A percentile compares a stretch with the other conserved stretches of the same genome.
These are phyloP conservation scores for Isichthys henryi DNA, from an alignment of 2,113 vertebrate genomes.

Conservation along the genomic window DNA sequence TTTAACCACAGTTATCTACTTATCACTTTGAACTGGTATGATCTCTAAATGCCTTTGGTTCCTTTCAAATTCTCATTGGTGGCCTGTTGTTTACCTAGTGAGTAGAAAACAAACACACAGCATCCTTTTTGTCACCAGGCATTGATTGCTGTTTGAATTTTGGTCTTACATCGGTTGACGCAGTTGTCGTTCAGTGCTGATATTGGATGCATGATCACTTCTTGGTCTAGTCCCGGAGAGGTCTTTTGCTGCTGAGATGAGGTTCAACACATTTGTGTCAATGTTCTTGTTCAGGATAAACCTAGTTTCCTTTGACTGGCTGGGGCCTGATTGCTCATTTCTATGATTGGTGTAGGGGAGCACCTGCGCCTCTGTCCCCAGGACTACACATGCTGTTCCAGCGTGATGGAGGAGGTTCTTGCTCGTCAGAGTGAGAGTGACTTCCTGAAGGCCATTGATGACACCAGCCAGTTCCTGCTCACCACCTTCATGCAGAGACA, in stretches of 20 bases:
- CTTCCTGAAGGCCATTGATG: conserved; percentile 66
- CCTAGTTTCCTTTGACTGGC: background rate
- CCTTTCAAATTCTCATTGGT: background rate
- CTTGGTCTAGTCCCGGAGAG: background rate
- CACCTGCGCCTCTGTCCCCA: conserved; percentile 79
- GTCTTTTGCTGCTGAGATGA: background rate
- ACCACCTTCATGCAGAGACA: conserved; percentile 71
- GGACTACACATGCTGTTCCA: conserved; percentile 84
- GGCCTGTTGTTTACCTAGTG: background rate
- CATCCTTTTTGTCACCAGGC: background rate
- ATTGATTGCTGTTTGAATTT: background rate
- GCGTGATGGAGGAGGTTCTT: conserved; percentile 74
- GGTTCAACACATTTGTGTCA: background rate
- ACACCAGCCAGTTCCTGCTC: conserved; percentile 70
- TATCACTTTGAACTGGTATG: background rate
- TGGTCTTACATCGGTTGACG: background rate
- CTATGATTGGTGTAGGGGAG: conserved; percentile 59
- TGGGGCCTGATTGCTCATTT: background rate
- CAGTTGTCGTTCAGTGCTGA: background rate
- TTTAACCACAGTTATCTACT: background rate
- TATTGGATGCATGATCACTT: background rate
- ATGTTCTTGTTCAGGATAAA: background rate
- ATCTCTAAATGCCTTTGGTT: background rate
- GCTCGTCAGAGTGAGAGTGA: conserved; percentile 66
- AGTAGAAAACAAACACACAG: background rate